phyloP scores from a whole-genome alignment of 2,888 invertebrate genomes.

The Chloroclysta siterata region DNA sequence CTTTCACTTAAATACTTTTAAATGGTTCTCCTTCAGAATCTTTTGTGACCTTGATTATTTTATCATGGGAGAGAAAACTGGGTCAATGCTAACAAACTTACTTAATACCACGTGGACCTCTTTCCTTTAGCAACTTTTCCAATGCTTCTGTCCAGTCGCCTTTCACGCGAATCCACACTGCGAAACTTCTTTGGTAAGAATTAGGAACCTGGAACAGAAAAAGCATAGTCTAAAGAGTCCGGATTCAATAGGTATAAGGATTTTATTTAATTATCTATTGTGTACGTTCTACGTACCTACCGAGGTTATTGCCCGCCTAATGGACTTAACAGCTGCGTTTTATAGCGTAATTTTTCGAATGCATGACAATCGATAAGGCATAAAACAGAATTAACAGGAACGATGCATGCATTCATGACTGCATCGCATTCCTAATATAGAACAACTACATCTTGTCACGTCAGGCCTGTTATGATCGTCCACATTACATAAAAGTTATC shows the following conservation, averaged over 20 bases:
- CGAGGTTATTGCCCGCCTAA: conserved; percentile 34
- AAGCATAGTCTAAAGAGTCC: background rate
- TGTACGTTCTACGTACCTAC: background rate
- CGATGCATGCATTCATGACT: conserved; percentile 26
- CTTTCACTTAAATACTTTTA: no score
- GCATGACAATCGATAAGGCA: conserved; percentile 30
- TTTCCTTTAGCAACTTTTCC: conserved; percentile 64
- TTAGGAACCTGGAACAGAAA: conserved; percentile 70
- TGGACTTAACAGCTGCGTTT: conserved; percentile 37
- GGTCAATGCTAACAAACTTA: conserved; percentile 36
- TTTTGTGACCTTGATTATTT: no score
- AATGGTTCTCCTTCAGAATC: no score
- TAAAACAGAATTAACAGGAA: conserved; percentile 24
- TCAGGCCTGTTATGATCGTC: no score
- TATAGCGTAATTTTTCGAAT: conserved; percentile 34
- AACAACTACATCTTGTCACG: conserved; percentile 17
- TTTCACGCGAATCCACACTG: conserved; percentile 78
- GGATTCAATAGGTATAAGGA: background rate
- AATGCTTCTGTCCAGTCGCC: conserved; percentile 83
- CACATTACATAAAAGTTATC: no score
- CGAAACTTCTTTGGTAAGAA: conserved; percentile 67
- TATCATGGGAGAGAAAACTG: no score
- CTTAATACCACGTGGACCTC: conserved; percentile 60
- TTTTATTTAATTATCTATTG: background rate
- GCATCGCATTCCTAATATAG: conserved; percentile 24